Conservation (phyloP, 2,113 vertebrate species). For the Eonycteris spelaea region DNA sequence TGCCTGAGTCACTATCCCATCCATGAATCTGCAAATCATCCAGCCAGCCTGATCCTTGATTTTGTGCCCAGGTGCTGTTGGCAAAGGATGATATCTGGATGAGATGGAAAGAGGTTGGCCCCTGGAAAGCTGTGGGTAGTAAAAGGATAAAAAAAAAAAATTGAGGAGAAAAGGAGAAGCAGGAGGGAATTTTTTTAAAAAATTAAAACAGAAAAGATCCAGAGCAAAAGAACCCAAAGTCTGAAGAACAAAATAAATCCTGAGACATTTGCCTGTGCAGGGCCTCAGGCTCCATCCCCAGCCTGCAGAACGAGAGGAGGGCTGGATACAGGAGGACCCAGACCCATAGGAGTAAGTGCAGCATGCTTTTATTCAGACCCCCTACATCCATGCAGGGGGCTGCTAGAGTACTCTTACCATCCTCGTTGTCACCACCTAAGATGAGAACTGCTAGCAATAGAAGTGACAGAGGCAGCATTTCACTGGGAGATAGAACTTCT, state of each 20-base stretch:
- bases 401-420: background rate
- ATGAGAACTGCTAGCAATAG: background rate
- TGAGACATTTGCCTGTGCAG: background rate
- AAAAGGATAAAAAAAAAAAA: background rate
- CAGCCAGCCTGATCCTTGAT: conserved; percentile 44
- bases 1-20: background rate
- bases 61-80: background rate
- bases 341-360: rapidly evolving
- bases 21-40: conserved; percentile 26
- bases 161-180: background rate
- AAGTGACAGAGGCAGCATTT: background rate
- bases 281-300: background rate
- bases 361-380: background rate
- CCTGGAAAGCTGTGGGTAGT: background rate
- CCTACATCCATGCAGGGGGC: rapidly evolving
- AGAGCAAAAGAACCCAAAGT: background rate
- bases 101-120: background rate
- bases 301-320: background rate
- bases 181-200: background rate
- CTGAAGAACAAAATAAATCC: background rate
- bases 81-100: background rate
- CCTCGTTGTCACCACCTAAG: background rate
- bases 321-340: background rate
- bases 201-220: background rate
- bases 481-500: background rate